A percentile compares a stretch with the other conserved stretches of the same genome.
Conservation (phyloP, 2,797 vertebrate genomes). For the Alauda arvensis region DNA sequence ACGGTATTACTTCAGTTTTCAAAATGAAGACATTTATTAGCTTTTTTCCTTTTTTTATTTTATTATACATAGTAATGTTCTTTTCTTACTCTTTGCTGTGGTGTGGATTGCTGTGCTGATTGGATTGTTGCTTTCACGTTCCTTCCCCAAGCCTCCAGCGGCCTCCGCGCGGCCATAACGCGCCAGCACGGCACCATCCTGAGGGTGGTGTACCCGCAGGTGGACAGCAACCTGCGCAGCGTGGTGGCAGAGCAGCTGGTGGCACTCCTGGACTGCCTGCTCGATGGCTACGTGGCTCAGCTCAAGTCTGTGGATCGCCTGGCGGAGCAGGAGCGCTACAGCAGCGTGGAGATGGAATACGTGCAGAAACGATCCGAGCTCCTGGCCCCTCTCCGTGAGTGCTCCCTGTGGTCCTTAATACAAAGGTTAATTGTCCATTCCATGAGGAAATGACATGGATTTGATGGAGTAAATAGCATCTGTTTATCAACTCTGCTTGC, state of each 20-base stretch:
- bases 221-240: slow-evolving; percentile 83
- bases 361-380: slow-evolving; percentile 85
- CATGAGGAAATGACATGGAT: rapidly evolving
- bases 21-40: background rate
- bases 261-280: slow-evolving; percentile 83
- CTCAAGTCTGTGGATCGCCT: slow-evolving; percentile 84
- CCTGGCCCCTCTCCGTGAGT: slow-evolving; percentile 86
- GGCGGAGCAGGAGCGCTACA: slow-evolving; percentile 82
- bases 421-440: rapidly evolving
- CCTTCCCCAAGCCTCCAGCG: slow-evolving; percentile 76
- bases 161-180: slow-evolving; percentile 74
- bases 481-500: background rate
- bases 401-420: background rate
- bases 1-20: background rate
- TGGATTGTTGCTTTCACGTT: background rate
- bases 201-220: slow-evolving; percentile 85
- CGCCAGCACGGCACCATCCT: slow-evolving; percentile 86
- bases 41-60: background rate
- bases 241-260: slow-evolving; percentile 88
- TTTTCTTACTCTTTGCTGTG: background rate
- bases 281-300: slow-evolving; percentile 87
- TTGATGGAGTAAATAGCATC: background rate
- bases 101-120: background rate
- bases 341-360: slow-evolving; percentile 87
- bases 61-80: background rate